Percentiles rank a stretch among this genome's conserved stretches.
phyloP scores from a whole-genome alignment of 2,113 vertebrate genomes.

The Marmota flaviventris region DNA sequence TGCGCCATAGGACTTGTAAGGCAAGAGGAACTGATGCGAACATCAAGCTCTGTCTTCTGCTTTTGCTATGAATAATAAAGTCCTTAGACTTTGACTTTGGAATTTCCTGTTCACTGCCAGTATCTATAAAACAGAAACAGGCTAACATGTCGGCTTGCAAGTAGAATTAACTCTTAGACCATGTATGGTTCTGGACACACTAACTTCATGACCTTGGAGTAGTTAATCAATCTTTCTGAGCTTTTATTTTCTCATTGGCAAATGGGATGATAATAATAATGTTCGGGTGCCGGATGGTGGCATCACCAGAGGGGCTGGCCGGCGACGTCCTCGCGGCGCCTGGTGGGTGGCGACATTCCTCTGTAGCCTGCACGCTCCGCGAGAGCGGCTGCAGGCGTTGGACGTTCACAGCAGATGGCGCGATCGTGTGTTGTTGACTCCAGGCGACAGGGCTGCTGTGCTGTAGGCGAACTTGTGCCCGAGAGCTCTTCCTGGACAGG shows the following conservation, averaged over 20 bases:
- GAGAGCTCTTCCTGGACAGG: too few relatives aligned
- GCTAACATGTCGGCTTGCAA: background rate
- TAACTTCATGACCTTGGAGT: background rate
- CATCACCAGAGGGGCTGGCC: too few relatives aligned
- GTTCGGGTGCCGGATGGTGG: background rate
- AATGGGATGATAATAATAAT: background rate
- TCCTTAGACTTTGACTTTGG: background rate
- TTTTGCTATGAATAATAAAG: background rate
- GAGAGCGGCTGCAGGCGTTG: too few relatives aligned
- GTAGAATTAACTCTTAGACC: background rate
- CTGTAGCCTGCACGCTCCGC: too few relatives aligned
- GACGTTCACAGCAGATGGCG: fast-evolving
- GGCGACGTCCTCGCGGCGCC: fast-evolving
- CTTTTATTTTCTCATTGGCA: background rate
- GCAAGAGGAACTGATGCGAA: background rate
- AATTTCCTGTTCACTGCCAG: background rate
- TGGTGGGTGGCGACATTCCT: too few relatives aligned
- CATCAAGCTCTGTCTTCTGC: background rate
- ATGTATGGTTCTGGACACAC: background rate
- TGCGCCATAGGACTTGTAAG: background rate
- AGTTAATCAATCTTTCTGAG: background rate
- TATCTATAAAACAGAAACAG: background rate
- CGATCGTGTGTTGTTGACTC: too few relatives aligned
- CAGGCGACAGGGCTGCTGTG: too few relatives aligned
- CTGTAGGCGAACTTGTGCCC: too few relatives aligned